A percentile compares a stretch with the other conserved stretches of the same genome.
Conservation (phyloP, 2,113 vertebrate genomes). For the Sceloporus tristichus region DNA sequence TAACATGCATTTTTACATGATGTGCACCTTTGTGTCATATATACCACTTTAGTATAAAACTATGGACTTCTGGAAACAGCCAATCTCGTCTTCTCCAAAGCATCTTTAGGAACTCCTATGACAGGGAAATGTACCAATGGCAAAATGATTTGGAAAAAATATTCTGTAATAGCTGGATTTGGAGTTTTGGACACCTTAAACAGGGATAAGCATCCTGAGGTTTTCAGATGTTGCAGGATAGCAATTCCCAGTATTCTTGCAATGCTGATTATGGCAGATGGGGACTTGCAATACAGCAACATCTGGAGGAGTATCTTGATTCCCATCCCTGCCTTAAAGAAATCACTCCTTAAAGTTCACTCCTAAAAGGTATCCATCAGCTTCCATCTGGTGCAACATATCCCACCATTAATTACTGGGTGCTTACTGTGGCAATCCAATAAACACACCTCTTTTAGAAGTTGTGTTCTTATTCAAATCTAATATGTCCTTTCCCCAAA, state of each 20-base stretch:
- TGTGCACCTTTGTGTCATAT: not conserved
- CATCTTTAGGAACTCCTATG: not conserved
- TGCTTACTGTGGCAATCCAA: slow-evolving; percentile 52
- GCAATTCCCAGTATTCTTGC: no score
- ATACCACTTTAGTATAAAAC: not conserved
- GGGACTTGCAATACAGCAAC: no score
- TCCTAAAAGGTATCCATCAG: not conserved
- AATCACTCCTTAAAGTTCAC: not conserved
- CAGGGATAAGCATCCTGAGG: no score
- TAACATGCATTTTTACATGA: not conserved
- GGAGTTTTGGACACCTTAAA: not conserved
- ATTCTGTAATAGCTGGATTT: not conserved
- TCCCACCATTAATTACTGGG: slow-evolving; percentile 3
- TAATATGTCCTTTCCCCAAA: slow-evolving; percentile 42
- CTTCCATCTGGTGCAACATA: not conserved
- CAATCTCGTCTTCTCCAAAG: not conserved
- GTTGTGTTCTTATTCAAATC: slow-evolving; percentile 4
- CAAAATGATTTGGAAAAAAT: not conserved
- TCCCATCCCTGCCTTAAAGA: not conserved
- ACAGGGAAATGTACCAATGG: not conserved
- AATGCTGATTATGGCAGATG: no score
- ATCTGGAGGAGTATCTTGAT: no score
- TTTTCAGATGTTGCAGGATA: no score
- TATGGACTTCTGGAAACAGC: not conserved
- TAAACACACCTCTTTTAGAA: slow-evolving; percentile 48